These are phyloP conservation scores for Muntiacus muntjak DNA, from an alignment of 2,113 vertebrate genomes.

Conservation along the genomic window DNA sequence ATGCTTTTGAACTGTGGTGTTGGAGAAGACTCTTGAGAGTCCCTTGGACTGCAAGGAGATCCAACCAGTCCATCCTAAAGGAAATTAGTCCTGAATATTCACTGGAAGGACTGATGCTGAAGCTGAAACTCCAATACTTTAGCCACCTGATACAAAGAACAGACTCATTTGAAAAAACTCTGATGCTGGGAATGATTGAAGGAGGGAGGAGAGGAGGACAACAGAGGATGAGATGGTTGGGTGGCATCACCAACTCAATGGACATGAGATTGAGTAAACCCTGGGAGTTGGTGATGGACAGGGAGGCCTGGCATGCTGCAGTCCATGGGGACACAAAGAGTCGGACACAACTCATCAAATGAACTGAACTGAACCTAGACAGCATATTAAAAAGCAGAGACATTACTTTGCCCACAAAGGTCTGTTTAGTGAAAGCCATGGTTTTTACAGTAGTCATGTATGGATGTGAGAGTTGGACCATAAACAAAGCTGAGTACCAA, in stretches of 20 bases:
- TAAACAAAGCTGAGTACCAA: neutral
- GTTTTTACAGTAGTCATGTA: neutral
- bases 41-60: neutral
- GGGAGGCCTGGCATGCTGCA: neutral
- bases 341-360: rapidly evolving
- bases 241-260: rapidly evolving
- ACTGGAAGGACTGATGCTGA: neutral
- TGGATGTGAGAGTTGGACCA: neutral
- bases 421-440: neutral
- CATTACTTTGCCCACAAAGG: neutral
- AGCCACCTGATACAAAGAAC: neutral
- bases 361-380: neutral
- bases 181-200: neutral
- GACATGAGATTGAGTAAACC: neutral
- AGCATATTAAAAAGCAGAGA: neutral
- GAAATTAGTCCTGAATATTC: neutral
- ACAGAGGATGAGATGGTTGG: neutral
- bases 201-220: neutral
- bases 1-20: neutral
- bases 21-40: neutral
- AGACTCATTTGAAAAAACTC: neutral
- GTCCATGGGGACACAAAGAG: neutral
- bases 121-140: neutral
- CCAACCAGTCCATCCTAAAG: neutral
- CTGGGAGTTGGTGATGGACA: neutral